Percentiles rank a stretch among this genome's conserved stretches.
These are phyloP conservation scores for Sarcophaga carnaria DNA, from an alignment of 2,888 invertebrate species.

Conservation along the genomic window DNA sequence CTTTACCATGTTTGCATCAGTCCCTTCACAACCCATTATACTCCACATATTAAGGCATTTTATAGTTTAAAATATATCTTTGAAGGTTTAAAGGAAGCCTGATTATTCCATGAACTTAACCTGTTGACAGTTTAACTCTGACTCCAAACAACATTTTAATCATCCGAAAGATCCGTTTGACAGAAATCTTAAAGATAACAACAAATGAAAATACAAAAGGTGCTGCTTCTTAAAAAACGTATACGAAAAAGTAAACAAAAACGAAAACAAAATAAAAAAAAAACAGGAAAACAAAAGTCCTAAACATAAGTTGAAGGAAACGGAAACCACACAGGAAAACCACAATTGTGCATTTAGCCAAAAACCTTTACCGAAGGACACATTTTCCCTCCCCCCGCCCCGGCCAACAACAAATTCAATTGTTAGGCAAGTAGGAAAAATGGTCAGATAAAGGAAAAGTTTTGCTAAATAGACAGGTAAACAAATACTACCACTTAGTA, in stretches of 20 bases:
- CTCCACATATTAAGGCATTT: too few relatives aligned
- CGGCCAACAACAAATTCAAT: constrained; percentile 1
- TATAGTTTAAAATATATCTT: too few relatives aligned
- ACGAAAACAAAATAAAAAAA: constrained; percentile 57
- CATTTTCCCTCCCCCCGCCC: constrained; percentile 4
- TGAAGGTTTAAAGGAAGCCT: too few relatives aligned
- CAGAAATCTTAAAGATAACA: constrained; percentile 29
- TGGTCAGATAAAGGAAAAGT: neutral
- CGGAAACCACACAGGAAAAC: constrained; percentile 79
- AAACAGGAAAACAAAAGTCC: constrained; percentile 70
- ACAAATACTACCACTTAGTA: constrained; percentile 5
- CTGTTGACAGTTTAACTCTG: too few relatives aligned
- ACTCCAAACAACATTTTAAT: too few relatives aligned
- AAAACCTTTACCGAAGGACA: constrained; percentile 57
- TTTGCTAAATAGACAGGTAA: constrained; percentile 12
- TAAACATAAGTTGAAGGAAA: constrained; percentile 72
- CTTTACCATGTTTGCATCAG: too few relatives aligned
- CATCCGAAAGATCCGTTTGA: neutral
- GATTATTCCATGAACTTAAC: too few relatives aligned
- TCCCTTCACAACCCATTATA: too few relatives aligned
- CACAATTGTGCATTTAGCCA: constrained; percentile 76
- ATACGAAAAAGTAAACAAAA: neutral
- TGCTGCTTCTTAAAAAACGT: neutral
- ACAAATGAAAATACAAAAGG: neutral
- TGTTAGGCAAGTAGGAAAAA: constrained; percentile 40